These are phyloP conservation scores for Heliconius himera DNA, from an alignment of 1,140 invertebrate species.

Conservation along the genomic window DNA sequence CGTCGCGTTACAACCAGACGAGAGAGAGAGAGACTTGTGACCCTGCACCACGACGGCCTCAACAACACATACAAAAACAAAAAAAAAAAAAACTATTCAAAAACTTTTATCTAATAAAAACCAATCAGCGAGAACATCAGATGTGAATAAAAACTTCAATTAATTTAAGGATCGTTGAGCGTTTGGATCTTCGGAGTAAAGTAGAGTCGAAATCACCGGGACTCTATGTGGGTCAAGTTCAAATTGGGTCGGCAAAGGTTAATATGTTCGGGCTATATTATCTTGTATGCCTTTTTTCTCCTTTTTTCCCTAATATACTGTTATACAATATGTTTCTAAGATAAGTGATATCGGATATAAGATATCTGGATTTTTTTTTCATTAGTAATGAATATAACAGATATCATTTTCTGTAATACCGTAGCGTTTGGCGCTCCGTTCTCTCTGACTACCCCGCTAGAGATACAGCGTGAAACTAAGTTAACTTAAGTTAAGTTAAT, in stretches of 20 bases:
- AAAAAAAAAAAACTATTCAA: not conserved
- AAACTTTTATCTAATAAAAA: not conserved
- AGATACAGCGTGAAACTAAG: no score
- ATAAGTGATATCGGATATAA: not conserved
- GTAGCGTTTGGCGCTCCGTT: no score
- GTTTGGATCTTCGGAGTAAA: not conserved
- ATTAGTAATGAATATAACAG: not conserved
- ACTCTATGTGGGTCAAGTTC: constrained; percentile 8
- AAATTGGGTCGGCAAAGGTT: constrained; percentile 8
- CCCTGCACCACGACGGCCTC: no score
- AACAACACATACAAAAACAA: not conserved
- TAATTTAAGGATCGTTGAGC: constrained; percentile 1
- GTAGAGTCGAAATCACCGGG: constrained; percentile 3
- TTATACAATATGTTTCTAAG: not conserved
- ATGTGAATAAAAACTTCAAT: constrained; percentile 4
- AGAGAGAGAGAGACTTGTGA: no score
- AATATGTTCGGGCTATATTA: constrained; percentile 6
- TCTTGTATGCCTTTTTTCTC: not conserved
- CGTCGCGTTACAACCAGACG: no score
- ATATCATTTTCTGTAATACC: no score
- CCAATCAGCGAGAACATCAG: constrained; percentile 1
- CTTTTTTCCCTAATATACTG: not conserved
- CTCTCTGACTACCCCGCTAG: no score
- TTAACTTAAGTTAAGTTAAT: no score
- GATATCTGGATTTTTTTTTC: not conserved